Base-by-base conservation (phyloP, 1,140 invertebrate species). In the Physella acuta region DNA sequence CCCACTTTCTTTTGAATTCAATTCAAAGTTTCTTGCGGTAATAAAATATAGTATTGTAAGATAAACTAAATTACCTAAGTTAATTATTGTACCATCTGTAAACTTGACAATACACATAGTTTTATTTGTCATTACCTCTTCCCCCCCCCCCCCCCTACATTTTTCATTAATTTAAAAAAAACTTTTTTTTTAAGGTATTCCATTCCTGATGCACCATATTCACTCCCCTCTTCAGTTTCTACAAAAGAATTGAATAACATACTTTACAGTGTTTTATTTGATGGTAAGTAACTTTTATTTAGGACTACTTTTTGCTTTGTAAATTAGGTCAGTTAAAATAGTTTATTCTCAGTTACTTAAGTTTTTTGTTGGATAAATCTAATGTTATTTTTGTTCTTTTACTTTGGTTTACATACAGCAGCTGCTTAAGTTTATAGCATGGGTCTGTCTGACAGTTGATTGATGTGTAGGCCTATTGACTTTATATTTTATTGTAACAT, bases 171-270 rank as follows among this genome's bases (percentile, higher is more conserved):
- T n/a, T n/a, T n/a, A n/a, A n/a, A n/a, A n/a, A 20, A 4, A 14
- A 60, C 26, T 34, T 68, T 73, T 74, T 71, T 73, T 88, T 89
- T 74, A 83, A 97, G 94, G 72, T 95, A 91, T 89, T 91, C 94
- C 16, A 90, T 96, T 56, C 90, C 94, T 17, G 92, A 95, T 85
- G 89, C 89, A 75, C 92, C 93, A 0, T 91, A 92, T 79, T 91
- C 92, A 14, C 90, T 96, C 20, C 90, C 92, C 56, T 87, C 89
- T 44, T 89, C 87, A 63, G 88, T 94, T 16, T 86, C 89, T 56
- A 81, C 87, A 8, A 84, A 87, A 59, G 91, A 92, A 64, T 85
- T 97, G 3, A 95, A 94, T 83, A 88, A 87, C 63, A 86, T 96
- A 33, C 83, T 97, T 8, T 95, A 95, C 87, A 89, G 91, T 65